Base-by-base conservation (phyloP, 2,888 invertebrate genomes). In the Sphaerophoria rueppellii region DNA sequence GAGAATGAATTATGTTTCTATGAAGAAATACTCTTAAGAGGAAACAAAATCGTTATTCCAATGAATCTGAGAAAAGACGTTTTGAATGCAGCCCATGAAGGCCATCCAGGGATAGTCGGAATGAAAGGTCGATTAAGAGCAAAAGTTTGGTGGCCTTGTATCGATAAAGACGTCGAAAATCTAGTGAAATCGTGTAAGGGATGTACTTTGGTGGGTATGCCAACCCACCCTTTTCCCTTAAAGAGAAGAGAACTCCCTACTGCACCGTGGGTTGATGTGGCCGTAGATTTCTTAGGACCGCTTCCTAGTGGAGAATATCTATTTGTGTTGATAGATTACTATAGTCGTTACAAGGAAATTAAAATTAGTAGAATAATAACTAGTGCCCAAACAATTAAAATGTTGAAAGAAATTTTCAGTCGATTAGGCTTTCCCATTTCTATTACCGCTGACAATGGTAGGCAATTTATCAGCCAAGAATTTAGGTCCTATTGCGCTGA, bases 111-210 rank as follows among this genome's bases (percentile, higher is more conserved):
- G 0, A 89, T 90, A 4, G 89, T 43, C 3, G 43, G 43, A 12
- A 43, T 43, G 43, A 43, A 90, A 69, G 76, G 76, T 6, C 74
- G 90, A 14, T 70, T 90, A 2, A 61, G 91, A 4, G 87, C 89
- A 0, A 90, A 91, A 86, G 90, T 90, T 4, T 90, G 90, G 89
- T 90, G 90, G 89, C 89, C 89, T 6, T 88, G 86, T 63, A 87
- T 88, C 4, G 89, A 90, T 69, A 87, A 79, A 65, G 89, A 89
- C 32, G 87, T 70, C 34, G 87, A 87, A 11, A 43, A 58, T 32
- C n/a, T 71, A 43, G 69, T 74, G 24, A 74, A 63, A 43, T 14
- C 40, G 9, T 79, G 75, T 43, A 32, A 63, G 14, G 78, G 74
- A 11, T 83, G 83, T 34, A 71, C 52, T 4, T 67, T 86, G 50